These are phyloP conservation scores for Laothoe populi DNA, from an alignment of 2,888 invertebrate genomes.

Conservation along the genomic window DNA sequence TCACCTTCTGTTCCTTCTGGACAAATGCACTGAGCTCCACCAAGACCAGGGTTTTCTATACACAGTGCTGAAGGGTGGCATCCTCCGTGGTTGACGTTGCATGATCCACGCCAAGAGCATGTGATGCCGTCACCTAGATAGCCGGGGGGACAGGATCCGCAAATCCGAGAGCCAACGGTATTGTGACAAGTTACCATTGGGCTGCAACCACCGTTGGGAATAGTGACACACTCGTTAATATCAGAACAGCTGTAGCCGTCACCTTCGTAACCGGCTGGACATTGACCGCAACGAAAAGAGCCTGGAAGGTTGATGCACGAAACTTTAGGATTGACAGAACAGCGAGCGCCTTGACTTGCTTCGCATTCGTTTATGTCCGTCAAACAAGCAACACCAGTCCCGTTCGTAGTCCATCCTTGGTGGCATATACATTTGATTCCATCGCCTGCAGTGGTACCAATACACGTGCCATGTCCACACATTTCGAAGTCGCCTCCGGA, in stretches of 20 bases:
- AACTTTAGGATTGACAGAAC: constrained; percentile 92
- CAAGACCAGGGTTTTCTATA: constrained; percentile 85
- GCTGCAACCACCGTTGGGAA: constrained; percentile 96
- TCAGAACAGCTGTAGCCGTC: constrained; percentile 95
- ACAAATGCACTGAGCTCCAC: constrained; percentile 90
- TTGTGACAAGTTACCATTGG: constrained; percentile 95
- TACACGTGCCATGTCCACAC: constrained; percentile 95
- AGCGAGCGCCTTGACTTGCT: constrained; percentile 86
- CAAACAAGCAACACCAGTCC: constrained; percentile 88
- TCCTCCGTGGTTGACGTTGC: constrained; percentile 91
- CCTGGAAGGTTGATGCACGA: constrained; percentile 96
- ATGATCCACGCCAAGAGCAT: constrained; percentile 89
- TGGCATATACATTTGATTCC: constrained; percentile 93
- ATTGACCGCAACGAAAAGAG: constrained; percentile 94
- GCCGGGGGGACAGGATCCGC: constrained; percentile 95
- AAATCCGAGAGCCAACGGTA: constrained; percentile 93
- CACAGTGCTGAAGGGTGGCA: constrained; percentile 94
- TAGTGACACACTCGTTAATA: constrained; percentile 93
- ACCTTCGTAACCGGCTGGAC: constrained; percentile 94
- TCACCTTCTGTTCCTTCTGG: constrained; percentile 90
- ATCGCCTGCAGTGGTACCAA: constrained; percentile 85
- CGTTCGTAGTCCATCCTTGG: constrained; percentile 94
- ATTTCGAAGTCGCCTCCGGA: constrained; percentile 88
- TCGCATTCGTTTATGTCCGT: constrained; percentile 96
- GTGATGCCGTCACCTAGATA: constrained; percentile 93